Evolutionary conservation across 2,888 invertebrate genomes (phyloP).

Genomic region (Fragum fragum): DNA sequence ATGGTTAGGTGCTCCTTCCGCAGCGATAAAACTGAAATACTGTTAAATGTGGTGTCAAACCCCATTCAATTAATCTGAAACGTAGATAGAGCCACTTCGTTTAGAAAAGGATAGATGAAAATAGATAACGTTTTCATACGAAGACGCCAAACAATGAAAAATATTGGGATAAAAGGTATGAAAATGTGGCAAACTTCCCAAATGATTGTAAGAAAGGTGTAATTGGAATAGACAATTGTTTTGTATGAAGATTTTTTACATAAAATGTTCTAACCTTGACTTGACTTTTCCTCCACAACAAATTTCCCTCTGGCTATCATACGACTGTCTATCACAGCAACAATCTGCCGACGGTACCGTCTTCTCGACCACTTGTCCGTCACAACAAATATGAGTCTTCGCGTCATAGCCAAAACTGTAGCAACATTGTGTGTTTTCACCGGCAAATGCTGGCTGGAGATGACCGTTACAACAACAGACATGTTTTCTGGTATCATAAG

Average conservation of each 20-base stretch:
- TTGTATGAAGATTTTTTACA: neutral
- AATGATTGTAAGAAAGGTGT: neutral
- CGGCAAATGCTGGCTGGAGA: conserved; percentile 47
- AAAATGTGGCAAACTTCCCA: neutral
- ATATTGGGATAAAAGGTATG: neutral
- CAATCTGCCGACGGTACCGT: conserved; percentile 54
- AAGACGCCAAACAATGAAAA: conserved; percentile 14
- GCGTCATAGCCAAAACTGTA: conserved; percentile 53
- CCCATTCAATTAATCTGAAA: too few relatives aligned
- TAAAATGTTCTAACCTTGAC: conserved; percentile 7
- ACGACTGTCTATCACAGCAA: conserved; percentile 56
- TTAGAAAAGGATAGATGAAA: too few relatives aligned
- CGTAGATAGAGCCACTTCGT: too few relatives aligned
- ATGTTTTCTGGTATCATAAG: conserved; percentile 46
- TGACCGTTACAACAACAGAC: conserved; percentile 56
- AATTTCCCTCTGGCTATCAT: conserved; percentile 54
- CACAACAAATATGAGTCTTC: conserved; percentile 47
- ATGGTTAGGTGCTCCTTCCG: too few relatives aligned
- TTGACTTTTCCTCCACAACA: conserved; percentile 52
- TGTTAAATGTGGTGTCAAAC: too few relatives aligned
- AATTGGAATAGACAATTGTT: neutral
- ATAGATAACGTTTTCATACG: too few relatives aligned
- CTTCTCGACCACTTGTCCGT: conserved; percentile 51
- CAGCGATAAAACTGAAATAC: too few relatives aligned
- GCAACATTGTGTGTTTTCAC: conserved; percentile 56